Base-by-base conservation (phyloP, 35 echinoderm and acorn worm species). In the Apostichopus parvimensis region DNA sequence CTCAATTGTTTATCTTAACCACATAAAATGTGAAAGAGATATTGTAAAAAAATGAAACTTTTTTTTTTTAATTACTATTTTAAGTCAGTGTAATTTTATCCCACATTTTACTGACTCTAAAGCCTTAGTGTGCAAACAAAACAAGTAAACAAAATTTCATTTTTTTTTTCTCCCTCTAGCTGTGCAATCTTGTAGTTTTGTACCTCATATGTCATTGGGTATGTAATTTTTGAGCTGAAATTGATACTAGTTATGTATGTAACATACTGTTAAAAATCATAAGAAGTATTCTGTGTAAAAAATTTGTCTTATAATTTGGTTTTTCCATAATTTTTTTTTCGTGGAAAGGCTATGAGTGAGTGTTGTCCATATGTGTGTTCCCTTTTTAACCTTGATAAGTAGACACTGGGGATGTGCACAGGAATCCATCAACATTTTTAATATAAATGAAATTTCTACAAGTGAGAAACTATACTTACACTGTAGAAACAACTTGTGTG, bases 191-290 rank as follows among this genome's bases (percentile, higher is more conserved):
- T 54, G 57, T 59, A 55, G 57, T 84, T 75, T 84, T 84, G 81
- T 84, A 84, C 81, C 81, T 84, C 81, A 83, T 83, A 83, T 83
- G 80, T 83, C 53, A 45, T 83, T 83, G 80, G 80, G 80, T 83
- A 83, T 83, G 80, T 83, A 83, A 83, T 83, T 83, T 83, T 83
- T 83, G 80, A 83, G 80, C 80, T 83, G 80, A 83, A 83, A 57
- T 83, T 58, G 15, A 21, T 73, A 73, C 70, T 73, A 21, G 55
- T 83, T 83, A 53, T 83, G 80, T 83, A 58, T 83, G 54, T 83
- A 83, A 45, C 80, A 73, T 83, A 83, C 80, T 83, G 80, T 83
- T 73, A 17, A 83, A 34, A 83, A 83, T 83, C 80, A 83, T 83
- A 83, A 73, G 14, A 73, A 83, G 80, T 83, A 83, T 83, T 83